These are phyloP conservation scores for Ochropleura leucogaster DNA, from an alignment of 2,888 invertebrate species.

Conservation along the genomic window DNA sequence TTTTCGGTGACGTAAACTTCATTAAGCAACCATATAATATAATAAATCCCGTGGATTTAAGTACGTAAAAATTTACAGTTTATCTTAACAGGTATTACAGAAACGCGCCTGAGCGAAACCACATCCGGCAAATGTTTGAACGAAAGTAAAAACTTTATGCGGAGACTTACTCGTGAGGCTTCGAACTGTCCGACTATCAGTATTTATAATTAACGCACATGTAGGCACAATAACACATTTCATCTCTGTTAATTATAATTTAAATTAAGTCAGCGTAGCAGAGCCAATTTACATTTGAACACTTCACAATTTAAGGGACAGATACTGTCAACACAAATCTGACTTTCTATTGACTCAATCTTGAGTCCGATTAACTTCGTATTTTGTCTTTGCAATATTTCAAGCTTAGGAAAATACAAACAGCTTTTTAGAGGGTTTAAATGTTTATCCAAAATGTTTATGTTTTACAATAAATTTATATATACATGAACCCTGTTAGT, in stretches of 20 bases:
- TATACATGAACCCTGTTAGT: constrained; percentile 13
- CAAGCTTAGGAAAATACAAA: constrained; percentile 32
- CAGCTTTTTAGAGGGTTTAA: neutral
- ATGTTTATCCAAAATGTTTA: constrained; percentile 8
- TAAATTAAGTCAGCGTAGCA: constrained; percentile 21
- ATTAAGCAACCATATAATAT: neutral
- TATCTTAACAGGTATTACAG: constrained; percentile 9
- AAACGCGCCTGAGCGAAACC: constrained; percentile 17
- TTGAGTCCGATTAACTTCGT: constrained; percentile 31
- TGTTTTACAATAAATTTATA: constrained; percentile 8
- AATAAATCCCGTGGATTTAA: constrained; percentile 7
- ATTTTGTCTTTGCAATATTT: constrained; percentile 38
- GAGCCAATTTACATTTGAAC: constrained; percentile 27
- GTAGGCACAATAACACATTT: neutral
- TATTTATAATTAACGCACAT: constrained; percentile 13
- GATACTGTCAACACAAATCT: constrained; percentile 34
- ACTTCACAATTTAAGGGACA: constrained; percentile 26
- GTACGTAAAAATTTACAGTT: constrained; percentile 14
- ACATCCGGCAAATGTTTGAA: constrained; percentile 22
- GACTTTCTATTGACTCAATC: constrained; percentile 41
- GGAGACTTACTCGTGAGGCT: neutral
- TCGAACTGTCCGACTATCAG: neutral
- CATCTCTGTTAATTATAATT: constrained; percentile 25
- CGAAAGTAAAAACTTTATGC: constrained; percentile 8
- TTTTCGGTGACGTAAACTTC: neutral